Evolutionary conservation across 2,888 invertebrate genomes (phyloP), one percentile per base, ranked within the genome.

Genomic region (Tipula lateralis): DNA sequence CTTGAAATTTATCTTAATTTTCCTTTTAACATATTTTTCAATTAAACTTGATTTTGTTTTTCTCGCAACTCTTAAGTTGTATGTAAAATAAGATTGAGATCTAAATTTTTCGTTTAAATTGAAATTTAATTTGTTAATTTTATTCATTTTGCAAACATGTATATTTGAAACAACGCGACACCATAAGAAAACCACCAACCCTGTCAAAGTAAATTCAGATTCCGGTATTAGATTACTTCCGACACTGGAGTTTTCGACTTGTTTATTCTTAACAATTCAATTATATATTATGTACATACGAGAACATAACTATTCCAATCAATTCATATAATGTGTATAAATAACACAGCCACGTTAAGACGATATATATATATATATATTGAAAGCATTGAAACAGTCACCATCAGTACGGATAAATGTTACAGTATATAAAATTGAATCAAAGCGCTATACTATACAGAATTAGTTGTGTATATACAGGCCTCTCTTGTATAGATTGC

Each of bases 1-100:
- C 66, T 66, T 24, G 66, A 66, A n/a, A 66, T 66, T 66, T 66
- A 66, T 66, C 66, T 66, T 24, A 66, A 66, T 66, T 66, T 66
- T 66, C 66, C 6, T 7, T n/a, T 66, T 66, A 24, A 66, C 7
- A 7, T 66, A 24, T 66, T 66, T 39, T 66, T 24, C 66, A 24
- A 66, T 19, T 66, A 66, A 66, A 24, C 66, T 66, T 66, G 66
- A 2, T 66, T 66, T 66, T 66, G 7, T 66, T 39, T 39, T 19
- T 50, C 6, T 19, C 50, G 50, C 39, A 39, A 39, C 39, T n/a
- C 39, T 39, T 39, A 50, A 50, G 19, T 50, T 50, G 19, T 19
- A 50, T 50, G 2, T 50, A 19, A 16, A n/a, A 39, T 39, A 9
- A 66, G 19, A 24, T 24, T 24, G 66, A 9, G 24, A 66, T 66